Conservation (phyloP, 2,888 invertebrate species). For the Troides aeacus region DNA sequence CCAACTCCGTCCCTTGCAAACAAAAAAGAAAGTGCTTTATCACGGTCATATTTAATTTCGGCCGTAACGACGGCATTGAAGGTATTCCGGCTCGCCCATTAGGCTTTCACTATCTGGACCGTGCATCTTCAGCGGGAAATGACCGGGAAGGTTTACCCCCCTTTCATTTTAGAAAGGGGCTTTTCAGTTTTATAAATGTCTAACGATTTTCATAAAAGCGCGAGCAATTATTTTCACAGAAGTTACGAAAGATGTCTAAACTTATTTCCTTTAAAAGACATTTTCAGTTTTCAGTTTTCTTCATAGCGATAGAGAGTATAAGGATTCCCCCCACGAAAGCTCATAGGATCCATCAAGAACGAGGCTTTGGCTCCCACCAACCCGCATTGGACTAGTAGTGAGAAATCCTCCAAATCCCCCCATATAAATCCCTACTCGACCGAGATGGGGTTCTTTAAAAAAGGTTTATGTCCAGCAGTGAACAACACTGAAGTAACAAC, state of each 20-base stretch:
- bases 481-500: no score
- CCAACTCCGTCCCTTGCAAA: slow-evolving; percentile 59
- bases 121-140: slow-evolving; percentile 66
- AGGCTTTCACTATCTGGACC: slow-evolving; percentile 64
- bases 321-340: no score
- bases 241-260: not conserved
- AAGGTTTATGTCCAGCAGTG: no score
- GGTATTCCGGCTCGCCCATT: slow-evolving; percentile 69
- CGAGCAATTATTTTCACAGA: not conserved
- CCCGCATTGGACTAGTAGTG: no score
- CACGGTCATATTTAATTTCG: slow-evolving; percentile 78
- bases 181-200: slow-evolving; percentile 1
- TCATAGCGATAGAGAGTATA: no score
- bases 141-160: slow-evolving; percentile 50
- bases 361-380: no score
- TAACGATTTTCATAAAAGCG: not conserved
- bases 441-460: no score
- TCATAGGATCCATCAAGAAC: no score
- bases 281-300: not conserved
- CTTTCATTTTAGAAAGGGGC: not conserved
- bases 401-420: no score
- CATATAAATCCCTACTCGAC: no score
- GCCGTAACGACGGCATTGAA: slow-evolving; percentile 72
- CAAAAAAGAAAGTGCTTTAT: slow-evolving; percentile 76
- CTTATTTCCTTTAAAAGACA: not conserved